Evolutionary conservation across 2,888 invertebrate genomes (phyloP).

Genomic region (Noctuana brunneofusca): DNA sequence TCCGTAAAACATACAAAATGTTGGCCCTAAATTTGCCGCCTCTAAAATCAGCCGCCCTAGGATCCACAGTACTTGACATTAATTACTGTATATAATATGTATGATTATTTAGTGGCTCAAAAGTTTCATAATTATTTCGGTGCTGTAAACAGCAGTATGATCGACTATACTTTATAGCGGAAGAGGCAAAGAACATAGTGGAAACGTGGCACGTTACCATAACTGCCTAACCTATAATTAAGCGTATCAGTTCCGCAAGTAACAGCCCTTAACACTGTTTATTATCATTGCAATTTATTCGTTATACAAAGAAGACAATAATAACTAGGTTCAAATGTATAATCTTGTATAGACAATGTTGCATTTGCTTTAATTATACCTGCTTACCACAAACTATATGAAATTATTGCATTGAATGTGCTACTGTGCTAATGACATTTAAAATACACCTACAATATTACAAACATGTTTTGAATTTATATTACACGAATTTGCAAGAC

Average conservation of each 20-base stretch:
- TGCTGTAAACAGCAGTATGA: too few relatives aligned
- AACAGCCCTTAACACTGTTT: background rate
- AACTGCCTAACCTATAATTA: too few relatives aligned
- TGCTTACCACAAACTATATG: background rate
- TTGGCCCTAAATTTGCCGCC: too few relatives aligned
- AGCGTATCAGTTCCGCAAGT: background rate
- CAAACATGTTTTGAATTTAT: constrained; percentile 30
- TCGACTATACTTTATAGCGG: too few relatives aligned
- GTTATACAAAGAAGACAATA: background rate
- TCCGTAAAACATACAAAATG: too few relatives aligned
- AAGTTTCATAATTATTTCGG: too few relatives aligned
- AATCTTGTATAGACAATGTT: constrained; percentile 5
- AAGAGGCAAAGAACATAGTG: too few relatives aligned
- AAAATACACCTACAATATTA: constrained; percentile 25
- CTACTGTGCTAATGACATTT: constrained; percentile 25
- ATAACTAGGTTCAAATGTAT: background rate
- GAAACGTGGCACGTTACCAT: background rate
- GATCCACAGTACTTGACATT: too few relatives aligned
- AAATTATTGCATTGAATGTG: constrained; percentile 8
- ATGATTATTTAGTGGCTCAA: too few relatives aligned
- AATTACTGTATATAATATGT: too few relatives aligned
- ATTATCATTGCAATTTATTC: background rate
- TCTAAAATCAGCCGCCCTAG: too few relatives aligned
- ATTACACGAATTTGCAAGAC: constrained; percentile 30
- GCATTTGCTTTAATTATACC: background rate